phyloP scores from a whole-genome alignment of 2,113 vertebrate genomes.

The Pavo muticus region DNA sequence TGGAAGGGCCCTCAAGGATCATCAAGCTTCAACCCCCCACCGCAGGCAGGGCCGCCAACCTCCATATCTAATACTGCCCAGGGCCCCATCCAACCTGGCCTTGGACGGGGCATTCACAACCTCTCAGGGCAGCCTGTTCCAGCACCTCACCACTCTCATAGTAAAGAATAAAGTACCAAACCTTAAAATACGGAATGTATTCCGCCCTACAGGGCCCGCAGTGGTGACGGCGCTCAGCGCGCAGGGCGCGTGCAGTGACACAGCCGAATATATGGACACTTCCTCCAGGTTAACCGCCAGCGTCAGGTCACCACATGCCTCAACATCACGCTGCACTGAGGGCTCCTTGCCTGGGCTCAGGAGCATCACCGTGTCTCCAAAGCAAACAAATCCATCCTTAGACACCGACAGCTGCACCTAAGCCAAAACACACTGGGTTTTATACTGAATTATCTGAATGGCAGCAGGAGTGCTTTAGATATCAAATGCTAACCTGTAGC shows the following conservation, averaged over 20 bases:
- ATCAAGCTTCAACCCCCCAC: no score
- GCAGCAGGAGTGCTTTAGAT: background rate
- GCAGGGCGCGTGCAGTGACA: conserved; percentile 66
- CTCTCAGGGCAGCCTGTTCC: no score
- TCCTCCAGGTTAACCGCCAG: conserved; percentile 81
- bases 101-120: no score
- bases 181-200: conserved; percentile 85
- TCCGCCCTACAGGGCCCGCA: conserved; percentile 73
- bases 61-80: no score
- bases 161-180: conserved; percentile 25
- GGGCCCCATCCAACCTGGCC: no score
- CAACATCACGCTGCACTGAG: background rate
- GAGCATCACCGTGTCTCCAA: conserved; percentile 88
- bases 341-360: conserved; percentile 69
- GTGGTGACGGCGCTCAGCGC: conserved; percentile 74
- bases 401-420: conserved; percentile 83
- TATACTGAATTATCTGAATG: background rate
- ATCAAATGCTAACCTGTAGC: background rate
- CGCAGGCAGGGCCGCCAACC: no score
- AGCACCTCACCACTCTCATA: no score
- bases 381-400: conserved; percentile 83
- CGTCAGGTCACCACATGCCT: conserved; percentile 6
- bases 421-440: background rate
- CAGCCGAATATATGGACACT: background rate
- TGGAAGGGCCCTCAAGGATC: no score